A percentile compares a stretch with the other conserved stretches of the same genome.
Evolutionary conservation across 2,888 invertebrate genomes (phyloP).

Genomic region (Ectemnius continuus): DNA sequence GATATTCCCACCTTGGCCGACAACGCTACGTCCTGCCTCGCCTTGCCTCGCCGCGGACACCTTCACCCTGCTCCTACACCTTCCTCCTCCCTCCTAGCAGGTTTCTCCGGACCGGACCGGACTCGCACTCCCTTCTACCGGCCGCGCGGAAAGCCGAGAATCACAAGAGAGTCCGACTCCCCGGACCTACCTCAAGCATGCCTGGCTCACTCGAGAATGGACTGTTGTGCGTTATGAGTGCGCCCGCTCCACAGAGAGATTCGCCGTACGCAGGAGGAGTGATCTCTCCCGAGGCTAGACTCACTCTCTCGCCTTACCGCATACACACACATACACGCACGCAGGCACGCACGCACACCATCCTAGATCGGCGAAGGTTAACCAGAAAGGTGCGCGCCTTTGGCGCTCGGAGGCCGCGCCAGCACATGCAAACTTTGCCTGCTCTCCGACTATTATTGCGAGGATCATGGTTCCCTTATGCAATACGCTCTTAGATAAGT

Average conservation of each 20-base stretch:
- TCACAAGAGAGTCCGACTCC: slow-evolving; percentile 21
- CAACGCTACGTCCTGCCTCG: slow-evolving; percentile 25
- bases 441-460: background rate
- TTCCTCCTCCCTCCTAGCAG: background rate
- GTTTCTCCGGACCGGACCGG: slow-evolving; percentile 20
- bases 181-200: slow-evolving; percentile 62
- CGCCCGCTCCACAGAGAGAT: background rate
- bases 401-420: background rate
- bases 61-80: slow-evolving; percentile 18
- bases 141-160: slow-evolving; percentile 36
- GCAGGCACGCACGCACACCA: background rate
- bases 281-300: background rate
- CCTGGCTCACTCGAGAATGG: slow-evolving; percentile 32
- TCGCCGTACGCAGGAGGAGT: background rate
- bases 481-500: too few species aligned
- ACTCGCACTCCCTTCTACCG: slow-evolving; percentile 13
- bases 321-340: too few species aligned
- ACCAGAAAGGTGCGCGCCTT: background rate
- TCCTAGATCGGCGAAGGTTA: slow-evolving; percentile 2
- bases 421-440: background rate
- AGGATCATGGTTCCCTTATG: too few species aligned
- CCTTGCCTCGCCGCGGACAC: slow-evolving; percentile 40
- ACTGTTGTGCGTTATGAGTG: slow-evolving; percentile 26
- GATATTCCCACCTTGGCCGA: slow-evolving; percentile 35
- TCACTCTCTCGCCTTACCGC: background rate